Base-by-base conservation (phyloP, 2,888 invertebrate species). In the Mesochorus sp. region DNA sequence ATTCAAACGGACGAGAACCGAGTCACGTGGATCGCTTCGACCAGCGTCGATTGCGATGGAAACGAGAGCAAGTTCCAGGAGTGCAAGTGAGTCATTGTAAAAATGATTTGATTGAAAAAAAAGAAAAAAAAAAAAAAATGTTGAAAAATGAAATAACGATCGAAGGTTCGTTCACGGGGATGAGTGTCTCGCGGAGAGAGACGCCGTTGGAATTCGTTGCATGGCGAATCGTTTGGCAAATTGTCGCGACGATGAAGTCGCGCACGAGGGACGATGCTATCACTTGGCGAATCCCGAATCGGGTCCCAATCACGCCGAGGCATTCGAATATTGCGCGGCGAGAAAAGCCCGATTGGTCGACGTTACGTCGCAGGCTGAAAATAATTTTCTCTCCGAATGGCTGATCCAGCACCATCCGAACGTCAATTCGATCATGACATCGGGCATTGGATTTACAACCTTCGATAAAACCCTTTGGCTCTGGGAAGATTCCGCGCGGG, bases 371-470 rank as follows among this genome's bases (percentile, higher is more conserved):
- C 91, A 92, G 86, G 87, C 87, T 34, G 93, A 94, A 84, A 93
- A 92, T 83, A 91, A 94, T 85, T 93, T 93, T 82, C 80, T 94
- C 17, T 93, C 93, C 6, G 92, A 93, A 80, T 91, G 92, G 90
- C 83, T 94, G 66, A 77, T 91, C 47, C 88, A 89, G 31, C 84
- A 70, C 19, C 82, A 90, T 68, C 91, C 91, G 14, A 82, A 88
- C 39, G 88, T 91, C 1, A 82, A 84, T 1, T 88, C 90, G 26
- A 83, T 92, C 4, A 91, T 92, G 88, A 92, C 92, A 12, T 90
- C 92, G n/a, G 92, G 92, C 12, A 86, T 92, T 19, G 92, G 92
- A 5, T 89, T 92, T 55, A 88, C 88, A 1, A 88, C 89, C 1
- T 79, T 91, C 70, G 88, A 89, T 49, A 84, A 83, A 10, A 85